A percentile compares a stretch with the other conserved stretches of the same genome.
These are phyloP conservation scores for Lutjanus erythropterus DNA, from an alignment of 2,113 vertebrate species.

Conservation along the genomic window DNA sequence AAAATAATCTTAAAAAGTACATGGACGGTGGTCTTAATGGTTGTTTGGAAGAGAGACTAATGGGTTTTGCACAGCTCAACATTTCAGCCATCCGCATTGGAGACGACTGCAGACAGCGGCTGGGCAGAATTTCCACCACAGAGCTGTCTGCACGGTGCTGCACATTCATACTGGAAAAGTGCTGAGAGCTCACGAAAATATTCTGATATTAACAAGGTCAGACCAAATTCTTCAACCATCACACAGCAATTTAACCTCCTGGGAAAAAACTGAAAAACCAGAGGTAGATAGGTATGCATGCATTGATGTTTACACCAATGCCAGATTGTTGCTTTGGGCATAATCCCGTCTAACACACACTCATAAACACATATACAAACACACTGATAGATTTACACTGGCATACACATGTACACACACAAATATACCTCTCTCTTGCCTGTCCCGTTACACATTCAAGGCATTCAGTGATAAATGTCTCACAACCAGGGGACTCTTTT, in stretches of 20 bases:
- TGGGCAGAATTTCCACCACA: background rate
- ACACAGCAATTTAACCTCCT: background rate
- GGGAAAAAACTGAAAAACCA: background rate
- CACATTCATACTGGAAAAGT: background rate
- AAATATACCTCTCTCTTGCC: background rate
- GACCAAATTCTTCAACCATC: conserved; percentile 11
- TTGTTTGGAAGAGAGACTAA: conserved; percentile 15
- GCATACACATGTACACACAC: background rate
- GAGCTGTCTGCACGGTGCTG: background rate
- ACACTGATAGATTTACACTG: background rate
- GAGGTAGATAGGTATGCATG: background rate
- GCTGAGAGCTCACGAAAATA: background rate
- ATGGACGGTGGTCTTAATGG: background rate
- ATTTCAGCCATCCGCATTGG: background rate
- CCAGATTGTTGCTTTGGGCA: conserved; percentile 11
- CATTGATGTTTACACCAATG: conserved; percentile 15
- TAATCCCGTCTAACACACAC: background rate
- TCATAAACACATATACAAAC: background rate
- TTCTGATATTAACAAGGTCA: background rate
- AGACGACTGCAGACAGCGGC: background rate
- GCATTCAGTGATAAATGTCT: conserved; percentile 59
- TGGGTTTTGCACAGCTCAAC: conserved; percentile 13
- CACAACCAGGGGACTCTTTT: conserved; percentile 33
- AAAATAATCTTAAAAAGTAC: background rate
- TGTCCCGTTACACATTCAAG: conserved; percentile 11